Percentiles rank a stretch among this genome's conserved stretches.
These are phyloP conservation scores for Musca domestica DNA, from an alignment of 1,140 invertebrate species.

Conservation along the genomic window DNA sequence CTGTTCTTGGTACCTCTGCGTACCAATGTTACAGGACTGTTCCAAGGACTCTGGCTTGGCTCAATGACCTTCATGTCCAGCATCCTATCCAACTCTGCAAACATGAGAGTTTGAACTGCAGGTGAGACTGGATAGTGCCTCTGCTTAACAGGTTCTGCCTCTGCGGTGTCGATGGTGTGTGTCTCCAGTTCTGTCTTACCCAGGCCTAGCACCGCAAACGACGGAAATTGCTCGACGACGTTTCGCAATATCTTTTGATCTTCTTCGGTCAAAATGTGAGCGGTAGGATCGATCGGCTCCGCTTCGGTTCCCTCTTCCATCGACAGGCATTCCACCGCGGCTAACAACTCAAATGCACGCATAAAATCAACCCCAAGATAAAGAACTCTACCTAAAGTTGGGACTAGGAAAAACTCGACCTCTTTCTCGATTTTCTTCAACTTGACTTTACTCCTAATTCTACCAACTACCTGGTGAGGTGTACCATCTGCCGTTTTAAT, in stretches of 20 bases:
- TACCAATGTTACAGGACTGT: constrained; percentile 28
- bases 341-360: too few species aligned
- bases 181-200: not conserved
- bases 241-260: not conserved
- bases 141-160: constrained; percentile 13
- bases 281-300: too few species aligned
- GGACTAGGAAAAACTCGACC: not conserved
- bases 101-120: constrained; percentile 31
- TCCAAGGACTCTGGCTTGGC: constrained; percentile 20
- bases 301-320: too few species aligned
- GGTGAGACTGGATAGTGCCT: constrained; percentile 27
- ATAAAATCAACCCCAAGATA: too few species aligned
- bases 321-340: too few species aligned
- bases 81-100: constrained; percentile 34
- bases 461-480: not conserved
- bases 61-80: constrained; percentile 31
- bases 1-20: constrained; percentile 34
- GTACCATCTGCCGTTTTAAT: not conserved
- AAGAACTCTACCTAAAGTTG: not conserved
- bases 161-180: not conserved
- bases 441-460: not conserved
- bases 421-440: not conserved
- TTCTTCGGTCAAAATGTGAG: not conserved
- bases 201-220: not conserved
- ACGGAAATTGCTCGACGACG: not conserved